phyloP scores from a whole-genome alignment of 1,140 invertebrate species.

The Aplysia californica region DNA sequence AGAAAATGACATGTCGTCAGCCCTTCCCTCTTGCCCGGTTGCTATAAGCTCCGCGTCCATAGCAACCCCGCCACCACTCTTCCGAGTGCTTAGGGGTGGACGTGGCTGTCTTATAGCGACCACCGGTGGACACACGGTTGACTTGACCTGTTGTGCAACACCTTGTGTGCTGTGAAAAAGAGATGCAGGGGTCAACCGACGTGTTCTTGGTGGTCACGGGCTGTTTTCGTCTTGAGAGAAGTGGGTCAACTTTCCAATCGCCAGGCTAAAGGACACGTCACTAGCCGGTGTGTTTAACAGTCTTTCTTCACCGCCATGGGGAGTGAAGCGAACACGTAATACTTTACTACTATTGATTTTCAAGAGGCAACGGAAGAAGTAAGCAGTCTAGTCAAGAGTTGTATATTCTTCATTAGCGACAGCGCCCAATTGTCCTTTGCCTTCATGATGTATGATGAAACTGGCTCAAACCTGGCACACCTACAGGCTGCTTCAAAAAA shows the following conservation, averaged over 20 bases:
- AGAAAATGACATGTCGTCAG: not conserved
- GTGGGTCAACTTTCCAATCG: too few species aligned
- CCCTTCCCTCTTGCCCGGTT: constrained; percentile 6
- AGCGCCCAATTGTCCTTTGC: too few species aligned
- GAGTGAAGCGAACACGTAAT: not conserved
- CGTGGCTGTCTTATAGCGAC: not conserved
- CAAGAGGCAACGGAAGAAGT: too few species aligned
- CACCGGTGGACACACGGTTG: not conserved
- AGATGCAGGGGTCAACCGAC: not conserved
- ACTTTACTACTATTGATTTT: not conserved
- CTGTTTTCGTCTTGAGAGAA: too few species aligned
- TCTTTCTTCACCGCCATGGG: not conserved
- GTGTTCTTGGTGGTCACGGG: constrained; percentile 10
- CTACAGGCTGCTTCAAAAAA: too few species aligned
- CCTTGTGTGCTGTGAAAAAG: not conserved
- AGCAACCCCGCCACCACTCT: constrained; percentile 16
- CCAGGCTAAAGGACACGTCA: too few species aligned
- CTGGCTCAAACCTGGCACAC: too few species aligned
- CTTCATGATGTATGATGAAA: too few species aligned
- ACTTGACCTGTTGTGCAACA: not conserved
- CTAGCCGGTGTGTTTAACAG: too few species aligned
- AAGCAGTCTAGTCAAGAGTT: too few species aligned
- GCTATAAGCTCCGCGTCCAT: not conserved
- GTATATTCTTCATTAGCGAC: too few species aligned
- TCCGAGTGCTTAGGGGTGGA: constrained; percentile 6